phyloP scores from a whole-genome alignment of 2,888 invertebrate genomes.

The Drosophila fulvimacula region DNA sequence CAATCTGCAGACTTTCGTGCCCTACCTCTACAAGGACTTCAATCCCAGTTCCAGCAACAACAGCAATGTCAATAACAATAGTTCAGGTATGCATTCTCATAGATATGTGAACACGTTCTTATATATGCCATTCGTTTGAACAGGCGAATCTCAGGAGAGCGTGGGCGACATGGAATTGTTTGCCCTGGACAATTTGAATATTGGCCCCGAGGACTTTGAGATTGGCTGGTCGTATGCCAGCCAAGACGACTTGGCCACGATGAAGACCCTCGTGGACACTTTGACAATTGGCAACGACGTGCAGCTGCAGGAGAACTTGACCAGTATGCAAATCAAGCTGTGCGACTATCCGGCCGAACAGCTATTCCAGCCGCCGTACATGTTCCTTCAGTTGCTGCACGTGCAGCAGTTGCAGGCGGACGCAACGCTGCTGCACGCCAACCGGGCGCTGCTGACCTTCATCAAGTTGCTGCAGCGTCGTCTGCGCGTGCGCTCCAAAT shows the following conservation, averaged over 20 bases:
- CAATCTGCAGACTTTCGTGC: slow-evolving; percentile 53
- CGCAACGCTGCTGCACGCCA: slow-evolving; percentile 52
- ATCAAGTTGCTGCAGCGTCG: slow-evolving; percentile 66
- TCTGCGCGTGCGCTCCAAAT: slow-evolving; percentile 53
- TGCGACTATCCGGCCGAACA: slow-evolving; percentile 83
- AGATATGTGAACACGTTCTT: neutral
- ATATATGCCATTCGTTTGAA: neutral
- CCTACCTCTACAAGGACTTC: slow-evolving; percentile 1
- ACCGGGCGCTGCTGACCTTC: slow-evolving; percentile 58
- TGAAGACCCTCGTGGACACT: slow-evolving; percentile 72
- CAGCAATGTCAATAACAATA: neutral
- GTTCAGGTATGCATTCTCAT: slow-evolving; percentile 13
- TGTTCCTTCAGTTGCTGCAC: slow-evolving; percentile 75
- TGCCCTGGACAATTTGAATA: slow-evolving; percentile 7
- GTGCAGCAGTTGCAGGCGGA: slow-evolving; percentile 48
- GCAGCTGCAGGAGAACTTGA: slow-evolving; percentile 71
- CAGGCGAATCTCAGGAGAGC: slow-evolving; percentile 13
- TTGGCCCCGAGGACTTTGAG: slow-evolving; percentile 69
- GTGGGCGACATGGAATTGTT: slow-evolving; percentile 4
- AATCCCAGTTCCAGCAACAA: neutral
- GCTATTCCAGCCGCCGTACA: slow-evolving; percentile 82
- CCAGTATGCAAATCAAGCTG: slow-evolving; percentile 76
- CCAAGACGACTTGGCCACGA: slow-evolving; percentile 72
- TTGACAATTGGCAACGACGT: slow-evolving; percentile 23
- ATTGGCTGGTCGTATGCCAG: slow-evolving; percentile 77